Conservation (phyloP, 2,888 invertebrate genomes). For the Thysanoteuthis rhombus region DNA sequence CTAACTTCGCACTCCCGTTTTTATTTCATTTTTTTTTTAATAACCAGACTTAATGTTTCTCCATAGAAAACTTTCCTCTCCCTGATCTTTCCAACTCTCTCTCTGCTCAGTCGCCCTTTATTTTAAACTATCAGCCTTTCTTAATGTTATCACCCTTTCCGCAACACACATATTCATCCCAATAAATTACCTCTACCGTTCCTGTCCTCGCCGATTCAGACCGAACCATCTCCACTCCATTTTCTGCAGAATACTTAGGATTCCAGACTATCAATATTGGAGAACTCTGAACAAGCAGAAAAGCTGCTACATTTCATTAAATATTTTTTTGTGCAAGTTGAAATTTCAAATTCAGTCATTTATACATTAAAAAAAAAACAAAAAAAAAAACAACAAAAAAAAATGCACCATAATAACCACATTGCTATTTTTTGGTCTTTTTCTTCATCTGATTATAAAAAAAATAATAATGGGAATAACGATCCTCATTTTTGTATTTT, state of each 20-base stretch:
- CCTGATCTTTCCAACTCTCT: too few relatives aligned
- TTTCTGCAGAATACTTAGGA: background rate
- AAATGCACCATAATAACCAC: background rate
- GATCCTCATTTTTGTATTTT: background rate
- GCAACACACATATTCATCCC: background rate
- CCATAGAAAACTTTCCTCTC: background rate
- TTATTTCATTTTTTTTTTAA: background rate
- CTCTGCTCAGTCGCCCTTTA: background rate
- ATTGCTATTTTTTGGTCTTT: background rate
- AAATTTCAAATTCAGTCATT: constrained; percentile 12
- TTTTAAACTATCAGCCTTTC: background rate
- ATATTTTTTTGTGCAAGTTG: background rate
- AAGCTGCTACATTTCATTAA: background rate
- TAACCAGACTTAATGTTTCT: too few relatives aligned
- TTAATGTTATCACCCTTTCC: background rate
- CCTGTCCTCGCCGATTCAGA: background rate
- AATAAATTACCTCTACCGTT: background rate
- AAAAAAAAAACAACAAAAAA: background rate
- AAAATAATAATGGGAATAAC: background rate
- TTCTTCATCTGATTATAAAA: background rate
- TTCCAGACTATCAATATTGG: background rate
- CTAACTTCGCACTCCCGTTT: background rate
- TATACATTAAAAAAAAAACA: background rate
- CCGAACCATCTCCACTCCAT: background rate
- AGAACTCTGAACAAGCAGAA: background rate